Percentiles rank a stretch among this genome's conserved stretches.
phyloP scores from a whole-genome alignment of 2,113 vertebrate species.

The Chaetorhynchus papuensis region DNA sequence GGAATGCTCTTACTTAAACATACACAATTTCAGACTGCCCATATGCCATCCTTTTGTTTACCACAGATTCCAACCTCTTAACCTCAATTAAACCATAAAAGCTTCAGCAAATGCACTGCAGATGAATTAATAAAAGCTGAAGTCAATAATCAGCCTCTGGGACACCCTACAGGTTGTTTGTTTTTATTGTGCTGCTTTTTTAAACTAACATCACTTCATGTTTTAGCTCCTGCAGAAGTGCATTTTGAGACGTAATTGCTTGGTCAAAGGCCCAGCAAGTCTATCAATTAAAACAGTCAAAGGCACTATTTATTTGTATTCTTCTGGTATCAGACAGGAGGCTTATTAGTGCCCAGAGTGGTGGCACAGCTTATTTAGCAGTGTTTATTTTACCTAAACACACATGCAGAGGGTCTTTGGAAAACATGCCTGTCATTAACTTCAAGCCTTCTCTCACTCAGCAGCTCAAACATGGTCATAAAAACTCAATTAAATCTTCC shows the following conservation, averaged over 20 bases:
- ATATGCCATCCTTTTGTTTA: slow-evolving; percentile 55
- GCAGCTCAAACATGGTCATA: not conserved
- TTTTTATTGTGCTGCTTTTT: not conserved
- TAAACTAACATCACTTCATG: not conserved
- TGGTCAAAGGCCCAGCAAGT: not conserved
- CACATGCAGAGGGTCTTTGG: not conserved
- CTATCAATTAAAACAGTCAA: not conserved
- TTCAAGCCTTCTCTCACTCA: not conserved
- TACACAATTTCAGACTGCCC: slow-evolving; percentile 26
- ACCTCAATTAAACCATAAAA: slow-evolving; percentile 63
- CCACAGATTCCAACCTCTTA: slow-evolving; percentile 42
- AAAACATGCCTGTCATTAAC: not conserved
- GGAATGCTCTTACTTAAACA: slow-evolving; percentile 28
- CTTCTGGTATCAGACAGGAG: not conserved
- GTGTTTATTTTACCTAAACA: slow-evolving; percentile 39
- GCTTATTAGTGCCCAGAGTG: not conserved
- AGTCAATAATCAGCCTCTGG: not conserved
- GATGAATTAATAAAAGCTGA: slow-evolving; percentile 58
- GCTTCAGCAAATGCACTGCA: not conserved
- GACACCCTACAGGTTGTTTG: not conserved
- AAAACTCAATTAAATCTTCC: not conserved
- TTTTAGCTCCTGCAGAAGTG: not conserved
- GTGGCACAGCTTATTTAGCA: slow-evolving; percentile 4
- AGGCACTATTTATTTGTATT: not conserved
- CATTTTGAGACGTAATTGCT: not conserved